These are phyloP conservation scores for Fregetta grallaria DNA, from an alignment of 2,113 vertebrate species.

Conservation along the genomic window DNA sequence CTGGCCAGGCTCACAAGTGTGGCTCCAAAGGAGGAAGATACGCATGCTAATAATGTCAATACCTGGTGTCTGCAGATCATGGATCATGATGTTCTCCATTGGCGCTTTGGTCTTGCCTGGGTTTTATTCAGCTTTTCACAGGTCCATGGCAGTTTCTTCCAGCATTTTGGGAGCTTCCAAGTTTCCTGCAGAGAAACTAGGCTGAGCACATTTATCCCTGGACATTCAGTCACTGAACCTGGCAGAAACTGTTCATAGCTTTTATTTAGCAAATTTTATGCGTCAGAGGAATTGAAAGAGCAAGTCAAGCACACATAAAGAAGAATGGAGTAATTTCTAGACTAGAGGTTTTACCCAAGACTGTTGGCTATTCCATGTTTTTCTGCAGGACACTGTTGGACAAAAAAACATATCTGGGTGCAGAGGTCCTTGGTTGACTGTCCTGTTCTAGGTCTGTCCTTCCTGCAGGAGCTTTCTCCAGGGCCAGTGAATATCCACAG, in stretches of 20 bases:
- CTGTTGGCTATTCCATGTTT: background rate
- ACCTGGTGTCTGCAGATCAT: background rate
- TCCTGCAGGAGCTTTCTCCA: background rate
- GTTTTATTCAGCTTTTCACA: background rate
- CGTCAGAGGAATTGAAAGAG: conserved; percentile 4
- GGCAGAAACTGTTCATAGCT: background rate
- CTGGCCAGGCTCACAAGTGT: background rate
- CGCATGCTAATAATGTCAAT: fast-evolving
- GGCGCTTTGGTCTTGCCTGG: background rate
- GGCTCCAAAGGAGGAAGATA: background rate
- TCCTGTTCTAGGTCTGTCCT: background rate
- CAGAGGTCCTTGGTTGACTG: background rate
- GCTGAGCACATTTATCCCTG: background rate
- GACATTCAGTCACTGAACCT: background rate
- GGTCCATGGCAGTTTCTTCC: background rate
- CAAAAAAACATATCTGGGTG: background rate
- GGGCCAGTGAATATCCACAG: background rate
- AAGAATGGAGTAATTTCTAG: background rate
- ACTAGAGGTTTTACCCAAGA: background rate
- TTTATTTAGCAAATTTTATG: background rate
- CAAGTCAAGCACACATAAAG: background rate
- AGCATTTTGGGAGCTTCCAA: background rate
- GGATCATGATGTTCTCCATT: background rate
- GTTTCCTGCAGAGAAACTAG: background rate
- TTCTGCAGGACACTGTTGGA: background rate